Percentiles rank a stretch among this genome's conserved stretches.
phyloP scores from a whole-genome alignment of 2,797 vertebrate genomes.

The Gymnopithys bicolor region DNA sequence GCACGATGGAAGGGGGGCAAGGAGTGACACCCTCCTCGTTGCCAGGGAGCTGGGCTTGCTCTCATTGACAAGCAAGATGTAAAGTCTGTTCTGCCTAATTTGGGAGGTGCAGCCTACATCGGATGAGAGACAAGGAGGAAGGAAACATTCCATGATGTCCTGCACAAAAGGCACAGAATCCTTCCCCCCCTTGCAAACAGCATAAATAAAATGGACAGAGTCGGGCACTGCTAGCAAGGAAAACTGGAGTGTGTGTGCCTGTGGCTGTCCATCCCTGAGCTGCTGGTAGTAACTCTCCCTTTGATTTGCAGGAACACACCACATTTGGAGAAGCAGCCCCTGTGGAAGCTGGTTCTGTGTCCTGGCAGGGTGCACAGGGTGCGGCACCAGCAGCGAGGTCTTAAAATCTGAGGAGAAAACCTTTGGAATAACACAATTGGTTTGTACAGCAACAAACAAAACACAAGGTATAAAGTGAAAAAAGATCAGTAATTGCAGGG shows the following conservation, averaged over 20 bases:
- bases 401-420: not conserved
- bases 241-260: not conserved
- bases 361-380: rapidly evolving
- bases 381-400: not conserved
- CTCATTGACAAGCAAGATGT: slow-evolving; percentile 30
- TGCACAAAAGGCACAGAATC: not conserved
- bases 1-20: not conserved
- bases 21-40: not conserved
- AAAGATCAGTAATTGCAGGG: not conserved
- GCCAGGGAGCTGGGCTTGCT: slow-evolving; percentile 51
- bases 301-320: not conserved
- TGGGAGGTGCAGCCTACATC: not conserved
- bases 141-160: not conserved
- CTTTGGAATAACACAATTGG: not conserved
- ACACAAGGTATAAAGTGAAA: not conserved
- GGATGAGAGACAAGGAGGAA: not conserved
- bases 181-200: not conserved
- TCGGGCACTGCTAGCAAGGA: not conserved
- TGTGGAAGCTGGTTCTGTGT: not conserved
- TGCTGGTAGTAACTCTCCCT: not conserved
- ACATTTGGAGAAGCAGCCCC: not conserved
- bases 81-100: slow-evolving; percentile 36
- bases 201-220: not conserved
- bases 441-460: not conserved
- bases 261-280: rapidly evolving